Evolutionary conservation across 1,140 invertebrate genomes (phyloP).

Genomic region (Drosophila bipectinata): DNA sequence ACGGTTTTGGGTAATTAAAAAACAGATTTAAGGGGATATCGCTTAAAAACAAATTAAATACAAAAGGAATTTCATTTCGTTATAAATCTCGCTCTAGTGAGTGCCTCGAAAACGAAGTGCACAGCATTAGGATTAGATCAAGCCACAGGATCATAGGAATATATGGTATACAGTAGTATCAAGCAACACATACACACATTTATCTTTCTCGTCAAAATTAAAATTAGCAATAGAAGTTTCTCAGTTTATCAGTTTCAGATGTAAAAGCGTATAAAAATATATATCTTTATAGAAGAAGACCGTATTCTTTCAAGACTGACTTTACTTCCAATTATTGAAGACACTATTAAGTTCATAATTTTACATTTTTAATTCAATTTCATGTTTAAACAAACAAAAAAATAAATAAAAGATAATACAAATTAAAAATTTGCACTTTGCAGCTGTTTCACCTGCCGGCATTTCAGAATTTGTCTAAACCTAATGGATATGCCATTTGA

Average conservation of each 20-base stretch:
- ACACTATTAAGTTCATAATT: neutral
- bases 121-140: constrained; percentile 56
- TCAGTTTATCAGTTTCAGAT: constrained; percentile 22
- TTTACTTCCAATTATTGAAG: neutral
- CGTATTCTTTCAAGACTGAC: neutral
- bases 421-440: neutral
- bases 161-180: constrained; percentile 9
- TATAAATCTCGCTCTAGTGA: constrained; percentile 41
- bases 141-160: constrained; percentile 52
- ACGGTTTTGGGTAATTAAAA: constrained; percentile 30
- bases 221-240: constrained; percentile 11
- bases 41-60: constrained; percentile 74
- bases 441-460: no score
- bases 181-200: constrained; percentile 24
- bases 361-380: neutral
- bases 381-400: neutral
- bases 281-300: constrained; percentile 15
- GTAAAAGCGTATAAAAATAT: constrained; percentile 68
- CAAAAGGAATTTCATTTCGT: constrained; percentile 62
- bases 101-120: constrained; percentile 74
- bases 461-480: constrained; percentile 3
- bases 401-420: neutral
- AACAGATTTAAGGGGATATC: constrained; percentile 46
- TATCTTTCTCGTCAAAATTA: neutral
- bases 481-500: constrained; percentile 1